Evolutionary conservation across 1,140 invertebrate genomes (phyloP).

Genomic region (Rhysida immarginata): DNA sequence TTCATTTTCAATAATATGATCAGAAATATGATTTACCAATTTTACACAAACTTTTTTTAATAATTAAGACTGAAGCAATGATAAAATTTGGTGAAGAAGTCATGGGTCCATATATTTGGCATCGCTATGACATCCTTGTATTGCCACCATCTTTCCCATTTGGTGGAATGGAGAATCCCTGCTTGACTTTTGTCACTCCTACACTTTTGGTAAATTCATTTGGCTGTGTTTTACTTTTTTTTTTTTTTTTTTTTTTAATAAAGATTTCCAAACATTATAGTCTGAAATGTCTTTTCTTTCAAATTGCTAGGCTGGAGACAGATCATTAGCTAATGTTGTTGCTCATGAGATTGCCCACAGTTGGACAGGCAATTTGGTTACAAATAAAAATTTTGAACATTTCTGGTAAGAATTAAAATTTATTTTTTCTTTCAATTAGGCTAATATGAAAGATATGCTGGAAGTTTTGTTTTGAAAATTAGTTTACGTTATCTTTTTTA

Average conservation of each 20-base stretch:
- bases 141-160: constrained; percentile 87
- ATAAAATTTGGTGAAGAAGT: constrained; percentile 60
- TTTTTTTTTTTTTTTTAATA: background rate
- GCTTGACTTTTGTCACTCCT: constrained; percentile 86
- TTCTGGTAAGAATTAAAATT: constrained; percentile 50
- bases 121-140: constrained; percentile 74
- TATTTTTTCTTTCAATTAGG: background rate
- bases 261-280: too few relatives aligned
- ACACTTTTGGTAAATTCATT: constrained; percentile 54
- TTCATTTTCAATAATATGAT: too few relatives aligned
- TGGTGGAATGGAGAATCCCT: constrained; percentile 96
- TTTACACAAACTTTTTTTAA: too few relatives aligned
- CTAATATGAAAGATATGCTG: background rate
- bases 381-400: constrained; percentile 82
- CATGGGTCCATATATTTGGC: constrained; percentile 63
- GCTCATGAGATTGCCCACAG: constrained; percentile 92
- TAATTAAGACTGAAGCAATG: constrained; percentile 71
- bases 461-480: background rate
- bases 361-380: constrained; percentile 92
- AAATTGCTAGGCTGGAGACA: constrained; percentile 80
- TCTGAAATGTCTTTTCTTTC: background rate
- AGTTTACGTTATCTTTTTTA: background rate
- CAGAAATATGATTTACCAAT: too few relatives aligned
- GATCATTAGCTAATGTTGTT: constrained; percentile 70
- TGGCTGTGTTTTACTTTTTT: constrained; percentile 2